A percentile compares a stretch with the other conserved stretches of the same genome.
Conservation (phyloP, 2,113 vertebrate species). For the Phaethon lepturus region DNA sequence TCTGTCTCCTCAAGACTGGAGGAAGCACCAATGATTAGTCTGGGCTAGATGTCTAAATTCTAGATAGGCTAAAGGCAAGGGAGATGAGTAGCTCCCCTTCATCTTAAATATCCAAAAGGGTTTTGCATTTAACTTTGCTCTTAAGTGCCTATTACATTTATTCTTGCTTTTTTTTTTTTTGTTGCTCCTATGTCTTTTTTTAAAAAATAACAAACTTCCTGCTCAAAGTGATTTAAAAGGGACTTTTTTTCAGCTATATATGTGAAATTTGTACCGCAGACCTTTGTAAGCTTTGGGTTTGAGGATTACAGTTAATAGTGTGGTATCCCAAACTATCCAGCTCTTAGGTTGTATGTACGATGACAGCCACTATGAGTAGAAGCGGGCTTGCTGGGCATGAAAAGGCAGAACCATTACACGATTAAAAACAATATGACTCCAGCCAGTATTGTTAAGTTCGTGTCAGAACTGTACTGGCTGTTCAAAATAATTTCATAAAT, state of each 20-base stretch:
- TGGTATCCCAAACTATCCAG: not conserved
- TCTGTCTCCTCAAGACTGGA: not conserved
- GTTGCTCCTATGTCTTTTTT: not conserved
- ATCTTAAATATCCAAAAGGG: not conserved
- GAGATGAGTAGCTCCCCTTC: not conserved
- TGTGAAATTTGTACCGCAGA: not conserved
- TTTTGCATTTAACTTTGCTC: not conserved
- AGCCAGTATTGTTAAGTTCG: not conserved
- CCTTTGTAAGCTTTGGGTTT: not conserved
- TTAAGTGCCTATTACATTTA: not conserved
- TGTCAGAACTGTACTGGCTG: not conserved
- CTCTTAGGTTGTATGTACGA: not conserved
- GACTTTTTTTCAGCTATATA: not conserved
- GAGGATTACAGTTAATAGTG: not conserved
- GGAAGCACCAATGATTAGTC: not conserved
- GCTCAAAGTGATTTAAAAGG: not conserved
- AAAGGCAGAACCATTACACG: not conserved
- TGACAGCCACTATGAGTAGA: not conserved
- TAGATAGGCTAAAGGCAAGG: not conserved
- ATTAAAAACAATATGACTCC: not conserved
- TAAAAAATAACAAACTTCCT: not conserved
- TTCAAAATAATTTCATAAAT: not conserved
- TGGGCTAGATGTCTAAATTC: not conserved
- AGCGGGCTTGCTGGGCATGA: not conserved
- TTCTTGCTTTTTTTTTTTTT: not conserved